A percentile compares a stretch with the other conserved stretches of the same genome.
These are phyloP conservation scores for Brachionus koreanus DNA, from an alignment of 1,140 invertebrate species.

Conservation along the genomic window DNA sequence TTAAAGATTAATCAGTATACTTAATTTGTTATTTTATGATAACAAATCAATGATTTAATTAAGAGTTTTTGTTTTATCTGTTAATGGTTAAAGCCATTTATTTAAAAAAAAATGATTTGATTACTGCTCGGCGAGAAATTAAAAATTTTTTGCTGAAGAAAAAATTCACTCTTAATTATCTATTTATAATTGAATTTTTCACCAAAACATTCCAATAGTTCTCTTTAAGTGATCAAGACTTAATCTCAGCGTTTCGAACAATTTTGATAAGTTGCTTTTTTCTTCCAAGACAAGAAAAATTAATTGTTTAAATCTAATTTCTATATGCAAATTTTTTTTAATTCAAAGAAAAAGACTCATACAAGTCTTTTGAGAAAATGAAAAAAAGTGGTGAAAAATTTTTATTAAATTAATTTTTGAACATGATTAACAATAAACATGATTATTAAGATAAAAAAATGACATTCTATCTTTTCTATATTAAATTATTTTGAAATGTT, in stretches of 20 bases:
- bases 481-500: no score
- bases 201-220: not conserved
- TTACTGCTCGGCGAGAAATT: no score
- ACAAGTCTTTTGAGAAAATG: no score
- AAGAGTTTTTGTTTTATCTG: not conserved
- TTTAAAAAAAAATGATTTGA: not conserved
- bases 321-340: not conserved
- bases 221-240: not conserved
- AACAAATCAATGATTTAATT: not conserved
- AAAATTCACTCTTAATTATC: no score
- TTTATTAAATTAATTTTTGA: no score
- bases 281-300: not conserved
- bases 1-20: not conserved
- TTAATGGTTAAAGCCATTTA: not conserved
- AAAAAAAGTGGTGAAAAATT: no score
- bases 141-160: no score
- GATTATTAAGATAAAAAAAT: no score
- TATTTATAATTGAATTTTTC: not conserved
- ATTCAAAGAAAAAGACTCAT: not conserved
- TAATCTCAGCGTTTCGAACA: not conserved
- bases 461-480: no score
- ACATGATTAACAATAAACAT: no score
- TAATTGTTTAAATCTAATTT: not conserved
- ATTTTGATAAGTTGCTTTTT: not conserved
- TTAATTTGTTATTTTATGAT: not conserved